A percentile compares a stretch with the other conserved stretches of the same genome.
Conservation (phyloP, 2,113 vertebrate genomes). For the Aphyosemion australe region DNA sequence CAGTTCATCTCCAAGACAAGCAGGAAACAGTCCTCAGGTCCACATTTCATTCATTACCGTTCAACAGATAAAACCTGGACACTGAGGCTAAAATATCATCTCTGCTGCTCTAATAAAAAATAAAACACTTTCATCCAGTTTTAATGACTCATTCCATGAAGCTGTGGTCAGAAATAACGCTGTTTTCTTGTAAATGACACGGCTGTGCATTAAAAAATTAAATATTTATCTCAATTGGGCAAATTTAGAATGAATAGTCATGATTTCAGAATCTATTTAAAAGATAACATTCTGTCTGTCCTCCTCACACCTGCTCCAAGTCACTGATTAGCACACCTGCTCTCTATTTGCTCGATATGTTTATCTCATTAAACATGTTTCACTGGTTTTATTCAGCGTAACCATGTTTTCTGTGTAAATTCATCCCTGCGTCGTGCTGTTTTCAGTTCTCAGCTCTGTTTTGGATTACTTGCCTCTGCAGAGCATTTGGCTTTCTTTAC, state of each 20-base stretch:
- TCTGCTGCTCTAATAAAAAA: no score
- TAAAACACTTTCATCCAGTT: background rate
- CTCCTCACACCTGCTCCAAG: background rate
- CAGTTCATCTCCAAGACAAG: conserved; percentile 6
- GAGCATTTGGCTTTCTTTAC: background rate
- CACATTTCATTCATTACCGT: conserved; percentile 15
- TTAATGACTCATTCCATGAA: background rate
- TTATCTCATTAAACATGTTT: background rate
- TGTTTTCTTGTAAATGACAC: background rate
- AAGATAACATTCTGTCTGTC: no score
- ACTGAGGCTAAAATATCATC: background rate
- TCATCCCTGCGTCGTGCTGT: background rate
- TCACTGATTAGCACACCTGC: background rate
- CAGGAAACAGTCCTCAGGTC: conserved; percentile 8
- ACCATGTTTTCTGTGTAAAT: background rate
- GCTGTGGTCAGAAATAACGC: no score
- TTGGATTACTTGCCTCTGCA: background rate
- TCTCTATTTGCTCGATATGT: background rate
- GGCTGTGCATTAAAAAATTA: background rate
- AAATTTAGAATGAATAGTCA: background rate
- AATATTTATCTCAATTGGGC: background rate
- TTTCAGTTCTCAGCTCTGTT: background rate
- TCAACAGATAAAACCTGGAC: background rate
- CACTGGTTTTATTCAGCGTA: background rate
- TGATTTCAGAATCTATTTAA: no score